Percentiles rank a stretch among this genome's conserved stretches.
phyloP scores from a whole-genome alignment of 2,888 invertebrate species.

The Congeria kusceri region DNA sequence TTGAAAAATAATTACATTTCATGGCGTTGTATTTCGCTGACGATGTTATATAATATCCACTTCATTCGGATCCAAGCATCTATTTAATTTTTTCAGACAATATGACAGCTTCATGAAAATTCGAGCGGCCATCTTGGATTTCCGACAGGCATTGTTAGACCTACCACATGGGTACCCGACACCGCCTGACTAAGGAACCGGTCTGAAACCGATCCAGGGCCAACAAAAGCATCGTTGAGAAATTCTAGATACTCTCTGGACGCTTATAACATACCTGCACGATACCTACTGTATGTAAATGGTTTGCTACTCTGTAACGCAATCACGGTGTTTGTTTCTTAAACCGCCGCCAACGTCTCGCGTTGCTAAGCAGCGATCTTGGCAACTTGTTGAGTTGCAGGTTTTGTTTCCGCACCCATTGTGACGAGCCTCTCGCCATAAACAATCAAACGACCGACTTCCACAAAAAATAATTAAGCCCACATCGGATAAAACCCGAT shows the following conservation, averaged over 20 bases:
- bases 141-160: slow-evolving; percentile 64
- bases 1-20: slow-evolving; percentile 42
- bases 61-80: slow-evolving; percentile 20
- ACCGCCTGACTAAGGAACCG: slow-evolving; percentile 21
- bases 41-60: slow-evolving; percentile 43
- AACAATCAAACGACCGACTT: slow-evolving; percentile 39
- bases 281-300: slow-evolving; percentile 46
- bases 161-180: slow-evolving; percentile 57
- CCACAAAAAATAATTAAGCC: slow-evolving; percentile 33
- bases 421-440: slow-evolving; percentile 41
- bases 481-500: slow-evolving; percentile 7
- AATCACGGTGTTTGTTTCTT: slow-evolving; percentile 46
- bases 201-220: slow-evolving; percentile 56
- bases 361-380: slow-evolving; percentile 36
- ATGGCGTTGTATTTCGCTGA: slow-evolving; percentile 38
- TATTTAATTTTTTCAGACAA: slow-evolving; percentile 41
- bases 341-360: slow-evolving; percentile 35
- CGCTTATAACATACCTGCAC: slow-evolving; percentile 52
- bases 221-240: slow-evolving; percentile 43
- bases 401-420: slow-evolving; percentile 43
- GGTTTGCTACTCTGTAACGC: slow-evolving; percentile 42
- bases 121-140: slow-evolving; percentile 58
- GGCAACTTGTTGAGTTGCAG: slow-evolving; percentile 35
- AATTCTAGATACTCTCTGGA: not conserved
- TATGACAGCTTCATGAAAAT: slow-evolving; percentile 63